Evolutionary conservation across 2,113 vertebrate species (phyloP).

Genomic region (Nannobrachium achirus): DNA sequence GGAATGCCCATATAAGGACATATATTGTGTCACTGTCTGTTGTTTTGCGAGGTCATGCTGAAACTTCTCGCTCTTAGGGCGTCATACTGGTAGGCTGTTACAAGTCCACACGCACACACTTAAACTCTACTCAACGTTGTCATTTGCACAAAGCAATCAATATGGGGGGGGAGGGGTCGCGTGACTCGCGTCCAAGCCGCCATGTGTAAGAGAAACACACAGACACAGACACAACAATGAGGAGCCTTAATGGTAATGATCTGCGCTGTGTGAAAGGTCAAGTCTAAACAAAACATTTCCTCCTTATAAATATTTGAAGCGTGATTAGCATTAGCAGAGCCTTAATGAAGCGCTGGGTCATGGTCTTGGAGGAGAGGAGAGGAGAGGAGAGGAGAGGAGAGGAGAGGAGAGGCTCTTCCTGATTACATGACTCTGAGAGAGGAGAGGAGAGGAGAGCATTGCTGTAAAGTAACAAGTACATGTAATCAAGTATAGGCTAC

Average conservation of each 20-base stretch:
- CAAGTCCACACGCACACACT: slow-evolving; percentile 31
- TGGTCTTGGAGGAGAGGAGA: slow-evolving; percentile 37
- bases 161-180: slow-evolving; percentile 43
- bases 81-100: too few relatives aligned
- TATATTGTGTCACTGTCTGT: too few relatives aligned
- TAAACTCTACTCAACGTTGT: slow-evolving; percentile 55
- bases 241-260: slow-evolving; percentile 77
- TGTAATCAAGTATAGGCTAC: too few relatives aligned
- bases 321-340: slow-evolving; percentile 75
- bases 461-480: too few relatives aligned
- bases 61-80: too few relatives aligned
- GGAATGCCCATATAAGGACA: too few relatives aligned
- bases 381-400: too few relatives aligned
- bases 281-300: slow-evolving; percentile 78
- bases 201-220: slow-evolving; percentile 54
- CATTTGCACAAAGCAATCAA: slow-evolving; percentile 75
- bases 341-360: slow-evolving; percentile 77
- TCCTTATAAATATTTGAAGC: slow-evolving; percentile 81
- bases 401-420: slow-evolving; percentile 59
- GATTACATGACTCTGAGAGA: slow-evolving; percentile 69
- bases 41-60: too few relatives aligned
- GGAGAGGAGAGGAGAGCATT: too few relatives aligned
- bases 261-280: slow-evolving; percentile 74
- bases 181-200: not conserved
- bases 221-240: slow-evolving; percentile 62